A percentile compares a stretch with the other conserved stretches of the same genome.
Conservation (phyloP, 2,888 invertebrate genomes). For the Dicyrtoma fusca region DNA sequence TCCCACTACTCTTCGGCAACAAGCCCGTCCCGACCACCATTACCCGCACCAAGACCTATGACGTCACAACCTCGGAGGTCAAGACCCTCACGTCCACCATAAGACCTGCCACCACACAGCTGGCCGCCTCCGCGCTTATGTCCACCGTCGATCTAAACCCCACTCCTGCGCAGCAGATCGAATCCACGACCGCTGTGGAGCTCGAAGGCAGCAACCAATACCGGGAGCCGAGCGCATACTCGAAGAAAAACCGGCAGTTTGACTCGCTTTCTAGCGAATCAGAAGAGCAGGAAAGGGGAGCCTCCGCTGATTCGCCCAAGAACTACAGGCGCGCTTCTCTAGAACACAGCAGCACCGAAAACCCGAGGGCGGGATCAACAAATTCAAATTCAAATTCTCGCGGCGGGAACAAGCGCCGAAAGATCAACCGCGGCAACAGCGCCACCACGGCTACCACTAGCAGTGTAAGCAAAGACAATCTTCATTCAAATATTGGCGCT, state of each 20-base stretch:
- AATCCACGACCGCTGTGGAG: background rate
- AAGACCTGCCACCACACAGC: slow-evolving; percentile 30
- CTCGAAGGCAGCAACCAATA: no score
- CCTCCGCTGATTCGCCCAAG: no score
- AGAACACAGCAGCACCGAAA: no score
- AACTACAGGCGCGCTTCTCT: no score
- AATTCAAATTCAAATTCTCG: no score
- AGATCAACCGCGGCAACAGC: no score
- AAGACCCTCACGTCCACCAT: slow-evolving; percentile 37
- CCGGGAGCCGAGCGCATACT: background rate
- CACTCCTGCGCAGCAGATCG: background rate
- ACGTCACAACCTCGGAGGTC: slow-evolving; percentile 35
- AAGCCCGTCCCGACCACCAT: slow-evolving; percentile 39
- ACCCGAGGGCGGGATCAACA: no score
- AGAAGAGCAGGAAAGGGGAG: background rate
- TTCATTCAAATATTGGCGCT: background rate
- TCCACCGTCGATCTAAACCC: slow-evolving; percentile 17
- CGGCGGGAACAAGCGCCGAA: no score
- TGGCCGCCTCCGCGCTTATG: slow-evolving; percentile 11
- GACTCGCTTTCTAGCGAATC: background rate
- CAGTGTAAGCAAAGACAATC: background rate
- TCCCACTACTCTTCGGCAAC: slow-evolving; percentile 54
- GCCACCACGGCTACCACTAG: no score
- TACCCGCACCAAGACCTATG: slow-evolving; percentile 36
- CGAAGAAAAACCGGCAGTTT: slow-evolving; percentile 10